Evolutionary conservation across 1,140 invertebrate genomes (phyloP), one percentile per base, ranked within the genome.

Genomic region (Diuraphis noxia): DNA sequence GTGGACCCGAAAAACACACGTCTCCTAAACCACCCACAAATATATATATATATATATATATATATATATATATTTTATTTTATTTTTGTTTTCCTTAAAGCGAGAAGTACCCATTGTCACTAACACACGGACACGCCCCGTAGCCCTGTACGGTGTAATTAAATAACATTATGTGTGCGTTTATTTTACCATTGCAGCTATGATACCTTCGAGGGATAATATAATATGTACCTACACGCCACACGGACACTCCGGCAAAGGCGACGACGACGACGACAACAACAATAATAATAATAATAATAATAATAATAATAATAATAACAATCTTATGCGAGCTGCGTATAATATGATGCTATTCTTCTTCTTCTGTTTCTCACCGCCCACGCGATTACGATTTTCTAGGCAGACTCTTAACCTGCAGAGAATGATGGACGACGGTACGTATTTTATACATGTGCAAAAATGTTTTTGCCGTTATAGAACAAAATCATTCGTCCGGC

Each of bases 11-110:
- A n/a, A 72, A 72, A 72, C 36, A 30, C n/a, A 23, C 7, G 82
- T 84, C 41, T 84, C 36, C 30, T 10, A 43, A 84, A 84, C 82
- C 82, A 84, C 82, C 82, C 82, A 84, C 82, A 84, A 84, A 84
- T 84, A 30, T n/a, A n/a, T n/a, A n/a, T n/a, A n/a, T n/a, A n/a
- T n/a, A n/a, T n/a, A n/a, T n/a, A n/a, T n/a, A n/a, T n/a, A n/a
- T n/a, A n/a, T n/a, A n/a, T n/a, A n/a, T n/a, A n/a, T n/a, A n/a
- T n/a, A n/a, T n/a, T n/a, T n/a, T n/a, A n/a, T n/a, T n/a, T n/a
- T n/a, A n/a, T n/a, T 84, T 41, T 84, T 84, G 5, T 72, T n/a
- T 72, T n/a, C 30, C 0, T n/a, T 21, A n/a, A 84, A 6, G 36
- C 43, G 25, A n/a, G 41, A 19, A n/a, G n/a, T n/a, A 0, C 2